Base-by-base conservation (phyloP, 2,113 vertebrate species). In the Alethe castanea region DNA sequence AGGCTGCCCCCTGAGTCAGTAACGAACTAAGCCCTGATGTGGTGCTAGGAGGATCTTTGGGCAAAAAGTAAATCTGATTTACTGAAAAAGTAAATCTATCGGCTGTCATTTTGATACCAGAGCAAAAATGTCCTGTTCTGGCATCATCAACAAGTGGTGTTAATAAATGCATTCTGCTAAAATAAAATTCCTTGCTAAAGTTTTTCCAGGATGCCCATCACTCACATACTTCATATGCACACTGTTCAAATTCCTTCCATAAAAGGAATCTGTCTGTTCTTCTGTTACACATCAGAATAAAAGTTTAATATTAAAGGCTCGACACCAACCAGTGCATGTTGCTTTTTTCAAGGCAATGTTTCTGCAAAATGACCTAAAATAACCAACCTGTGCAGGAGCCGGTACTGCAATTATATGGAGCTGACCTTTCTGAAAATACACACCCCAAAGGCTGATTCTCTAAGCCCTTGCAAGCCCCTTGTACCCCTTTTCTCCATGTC, bases 171-270 rank as follows among this genome's bases (percentile, higher is more conserved):
- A 26, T 2, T 8, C 57, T 65, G 11, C 26, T 90, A 42, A 40
- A 0, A 0, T 81, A 26, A 76, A 57, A 66, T 47, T 26, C 17
- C 24, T 40, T 0, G 1, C 17, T 35, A 28, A 28, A 40, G 29
- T 38, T 40, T 28, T 26, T 47, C 81, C 29, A 29, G 38, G 35
- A 31, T 66, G n/a, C 26, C 25, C 42, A 16, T 76, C 48, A 19
- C 53, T 71, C 14, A 16, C 8, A 1, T 31, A 13, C 33, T 77
- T 73, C 28, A 25, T 25, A 8, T 73, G 36, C 19, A 24, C 24
- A 35, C 18, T 36, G 0, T 83, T 65, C 47, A 38, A 13, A 83
- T 48, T 33, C 54, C 45, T 70, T 38, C 61, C 26, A 15, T 24
- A 69, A 50, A 65, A 45, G 26, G 16, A 44, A 53, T 35, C 40